Conservation (phyloP, 2,113 vertebrate species). For the Bos indicus region DNA sequence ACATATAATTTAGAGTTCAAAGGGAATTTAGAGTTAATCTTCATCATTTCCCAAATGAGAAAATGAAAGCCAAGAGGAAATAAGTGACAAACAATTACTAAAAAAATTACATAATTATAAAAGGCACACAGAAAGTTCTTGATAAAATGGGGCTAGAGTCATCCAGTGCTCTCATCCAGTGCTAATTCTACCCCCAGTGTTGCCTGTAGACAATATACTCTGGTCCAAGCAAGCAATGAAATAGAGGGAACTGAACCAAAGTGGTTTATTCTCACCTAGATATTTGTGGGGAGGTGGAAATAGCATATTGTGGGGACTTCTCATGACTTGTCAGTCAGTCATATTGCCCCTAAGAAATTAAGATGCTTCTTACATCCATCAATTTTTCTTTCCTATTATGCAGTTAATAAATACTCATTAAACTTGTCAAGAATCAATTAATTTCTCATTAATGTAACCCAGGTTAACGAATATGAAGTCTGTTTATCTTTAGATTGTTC, state of each 20-base stretch:
- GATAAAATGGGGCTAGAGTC: not conserved
- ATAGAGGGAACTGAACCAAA: not conserved
- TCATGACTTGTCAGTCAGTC: conserved; percentile 3
- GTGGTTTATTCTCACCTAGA: not conserved
- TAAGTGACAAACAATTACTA: conserved; percentile 44
- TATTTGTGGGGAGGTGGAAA: not conserved
- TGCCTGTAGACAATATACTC: not conserved
- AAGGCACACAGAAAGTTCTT: conserved; percentile 5
- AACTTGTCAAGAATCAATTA: conserved; percentile 73
- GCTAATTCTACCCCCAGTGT: not conserved
- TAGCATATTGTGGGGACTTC: not conserved
- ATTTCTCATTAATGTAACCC: conserved; percentile 72
- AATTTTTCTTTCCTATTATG: conserved; percentile 66
- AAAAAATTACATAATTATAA: not conserved
- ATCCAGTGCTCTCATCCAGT: not conserved
- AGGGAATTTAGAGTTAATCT: conserved; percentile 49
- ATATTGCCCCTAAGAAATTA: conserved; percentile 21
- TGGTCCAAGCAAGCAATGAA: not conserved
- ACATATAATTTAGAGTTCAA: conserved; percentile 36
- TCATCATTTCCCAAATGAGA: conserved; percentile 61
- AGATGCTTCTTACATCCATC: conserved; percentile 47
- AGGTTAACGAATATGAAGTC: conserved; percentile 59
- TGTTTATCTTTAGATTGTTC: conserved; percentile 71
- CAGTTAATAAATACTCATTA: conserved; percentile 70
- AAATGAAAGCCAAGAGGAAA: conserved; percentile 32